Percentiles rank a stretch among this genome's conserved stretches.
Conservation (phyloP, 2,113 vertebrate species). For the Cyprinus carpio region DNA sequence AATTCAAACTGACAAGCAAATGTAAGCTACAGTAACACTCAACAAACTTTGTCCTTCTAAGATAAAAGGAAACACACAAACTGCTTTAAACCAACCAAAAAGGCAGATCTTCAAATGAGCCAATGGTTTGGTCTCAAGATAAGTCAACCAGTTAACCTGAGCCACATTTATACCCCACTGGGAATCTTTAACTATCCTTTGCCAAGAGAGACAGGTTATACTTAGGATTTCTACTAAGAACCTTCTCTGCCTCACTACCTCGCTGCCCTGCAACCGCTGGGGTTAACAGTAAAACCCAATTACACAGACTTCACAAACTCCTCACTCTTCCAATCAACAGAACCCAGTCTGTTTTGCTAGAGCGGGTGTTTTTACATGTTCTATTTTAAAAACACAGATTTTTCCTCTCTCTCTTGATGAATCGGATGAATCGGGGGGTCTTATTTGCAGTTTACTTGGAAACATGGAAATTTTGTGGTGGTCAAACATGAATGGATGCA, state of each 20-base stretch:
- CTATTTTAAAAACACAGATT: constrained; percentile 77
- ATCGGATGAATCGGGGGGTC: constrained; percentile 72
- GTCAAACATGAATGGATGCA: constrained; percentile 57
- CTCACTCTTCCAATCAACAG: constrained; percentile 80
- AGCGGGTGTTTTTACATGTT: constrained; percentile 74
- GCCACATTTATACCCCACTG: constrained; percentile 57
- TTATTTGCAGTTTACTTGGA: constrained; percentile 69
- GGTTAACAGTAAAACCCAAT: constrained; percentile 70
- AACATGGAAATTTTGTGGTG: constrained; percentile 66
- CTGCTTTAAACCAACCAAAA: background rate
- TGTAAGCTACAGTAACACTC: background rate
- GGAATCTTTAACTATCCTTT: constrained; percentile 60
- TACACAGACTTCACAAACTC: constrained; percentile 73
- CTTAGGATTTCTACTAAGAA: constrained; percentile 64
- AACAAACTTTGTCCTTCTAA: background rate
- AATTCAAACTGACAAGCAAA: background rate
- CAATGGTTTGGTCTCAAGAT: background rate
- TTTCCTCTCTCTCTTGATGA: constrained; percentile 62
- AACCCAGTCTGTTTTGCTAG: constrained; percentile 76
- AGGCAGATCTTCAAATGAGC: background rate
- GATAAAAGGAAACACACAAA: background rate
- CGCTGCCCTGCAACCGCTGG: constrained; percentile 67
- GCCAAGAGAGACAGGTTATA: constrained; percentile 60
- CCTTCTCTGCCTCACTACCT: constrained; percentile 55
- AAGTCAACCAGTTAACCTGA: constrained; percentile 23